Evolutionary conservation across 1,140 invertebrate species (phyloP).

Genomic region (Atta colombica): DNA sequence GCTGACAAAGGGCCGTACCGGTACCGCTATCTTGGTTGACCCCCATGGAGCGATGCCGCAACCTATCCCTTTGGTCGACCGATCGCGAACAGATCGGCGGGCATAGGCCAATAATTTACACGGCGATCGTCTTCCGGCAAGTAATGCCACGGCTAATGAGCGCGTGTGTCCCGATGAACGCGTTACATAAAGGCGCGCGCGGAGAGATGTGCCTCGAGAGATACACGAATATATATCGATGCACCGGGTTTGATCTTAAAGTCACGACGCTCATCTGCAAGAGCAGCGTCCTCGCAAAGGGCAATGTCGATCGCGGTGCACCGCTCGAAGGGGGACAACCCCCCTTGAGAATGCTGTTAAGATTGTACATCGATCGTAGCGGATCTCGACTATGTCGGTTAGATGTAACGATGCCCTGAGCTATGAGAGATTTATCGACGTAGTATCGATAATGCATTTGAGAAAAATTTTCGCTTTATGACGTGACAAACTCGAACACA

Average conservation of each 20-base stretch:
- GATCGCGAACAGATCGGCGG: conserved; percentile 69
- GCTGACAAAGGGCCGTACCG: conserved; percentile 10
- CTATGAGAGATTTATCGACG: conserved; percentile 18
- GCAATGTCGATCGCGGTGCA: conserved; percentile 24
- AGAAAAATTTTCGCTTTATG: not conserved
- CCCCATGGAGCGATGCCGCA: conserved; percentile 25
- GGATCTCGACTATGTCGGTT: conserved; percentile 30
- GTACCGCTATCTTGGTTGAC: conserved; percentile 39
- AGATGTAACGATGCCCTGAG: conserved; percentile 34
- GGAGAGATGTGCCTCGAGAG: conserved; percentile 50
- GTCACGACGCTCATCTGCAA: conserved; percentile 49
- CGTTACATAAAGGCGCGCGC: conserved; percentile 68
- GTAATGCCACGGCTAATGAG: conserved; percentile 73
- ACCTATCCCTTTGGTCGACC: conserved; percentile 54
- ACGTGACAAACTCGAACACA: conserved; percentile 6
- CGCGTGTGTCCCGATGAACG: conserved; percentile 60
- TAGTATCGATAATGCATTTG: not conserved
- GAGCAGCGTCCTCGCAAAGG: conserved; percentile 36
- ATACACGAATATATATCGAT: conserved; percentile 9
- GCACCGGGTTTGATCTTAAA: conserved; percentile 41
- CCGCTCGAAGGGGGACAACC: not conserved
- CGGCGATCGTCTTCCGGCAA: conserved; percentile 75
- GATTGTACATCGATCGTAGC: conserved; percentile 1
- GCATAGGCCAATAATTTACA: conserved; percentile 71
- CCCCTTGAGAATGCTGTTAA: conserved; percentile 3